Percentiles rank a stretch among this genome's conserved stretches.
phyloP scores from a whole-genome alignment of 2,797 vertebrate species.

The Mus minutoides region DNA sequence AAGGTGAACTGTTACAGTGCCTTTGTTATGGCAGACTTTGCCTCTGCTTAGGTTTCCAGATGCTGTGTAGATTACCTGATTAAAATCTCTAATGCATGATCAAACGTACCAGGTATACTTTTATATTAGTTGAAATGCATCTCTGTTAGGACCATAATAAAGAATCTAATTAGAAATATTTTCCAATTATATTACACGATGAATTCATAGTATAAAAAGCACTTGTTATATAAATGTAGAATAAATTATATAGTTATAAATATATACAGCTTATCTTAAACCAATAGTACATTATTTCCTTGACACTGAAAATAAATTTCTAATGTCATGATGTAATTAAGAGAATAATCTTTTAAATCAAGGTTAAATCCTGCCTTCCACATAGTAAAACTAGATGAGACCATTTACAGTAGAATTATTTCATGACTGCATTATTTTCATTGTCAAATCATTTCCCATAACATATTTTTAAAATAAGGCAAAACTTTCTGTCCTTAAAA shows the following conservation, averaged over 20 bases:
- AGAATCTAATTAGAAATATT: slow-evolving; percentile 88
- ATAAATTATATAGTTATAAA: slow-evolving; percentile 81
- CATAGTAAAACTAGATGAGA: background rate
- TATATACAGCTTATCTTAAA: slow-evolving; percentile 74
- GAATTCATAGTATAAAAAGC: slow-evolving; percentile 81
- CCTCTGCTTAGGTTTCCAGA: slow-evolving; percentile 90
- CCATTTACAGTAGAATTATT: slow-evolving; percentile 31
- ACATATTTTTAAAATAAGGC: background rate
- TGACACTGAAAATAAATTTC: background rate
- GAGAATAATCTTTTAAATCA: slow-evolving; percentile 9
- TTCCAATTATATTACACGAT: slow-evolving; percentile 82
- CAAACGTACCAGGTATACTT: slow-evolving; percentile 88
- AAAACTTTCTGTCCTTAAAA: slow-evolving; percentile 21
- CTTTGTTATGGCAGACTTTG: slow-evolving; percentile 92
- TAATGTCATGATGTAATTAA: slow-evolving; percentile 16
- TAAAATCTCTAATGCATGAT: slow-evolving; percentile 90
- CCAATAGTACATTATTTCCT: slow-evolving; percentile 3
- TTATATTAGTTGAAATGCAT: slow-evolving; percentile 88
- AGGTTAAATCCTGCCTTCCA: slow-evolving; percentile 20
- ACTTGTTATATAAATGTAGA: slow-evolving; percentile 77
- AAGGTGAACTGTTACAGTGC: slow-evolving; percentile 99
- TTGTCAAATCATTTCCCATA: background rate
- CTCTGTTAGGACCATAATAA: slow-evolving; percentile 83
- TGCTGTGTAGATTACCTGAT: slow-evolving; percentile 90
- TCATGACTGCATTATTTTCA: background rate